A percentile compares a stretch with the other conserved stretches of the same genome.
These are phyloP conservation scores for Netelia fuscicornis DNA, from an alignment of 2,888 invertebrate genomes.

Conservation along the genomic window DNA sequence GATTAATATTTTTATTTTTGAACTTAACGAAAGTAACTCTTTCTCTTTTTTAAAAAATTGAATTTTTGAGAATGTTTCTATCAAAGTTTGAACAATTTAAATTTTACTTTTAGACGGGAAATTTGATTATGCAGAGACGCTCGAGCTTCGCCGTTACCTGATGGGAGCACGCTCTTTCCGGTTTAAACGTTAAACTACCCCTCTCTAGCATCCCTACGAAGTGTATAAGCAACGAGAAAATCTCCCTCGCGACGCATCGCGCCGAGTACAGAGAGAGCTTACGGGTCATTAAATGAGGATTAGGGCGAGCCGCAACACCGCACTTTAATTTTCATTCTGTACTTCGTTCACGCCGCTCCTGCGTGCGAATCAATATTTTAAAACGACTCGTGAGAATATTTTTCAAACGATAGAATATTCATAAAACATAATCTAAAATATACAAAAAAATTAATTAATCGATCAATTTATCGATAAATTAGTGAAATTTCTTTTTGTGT, in stretches of 20 bases:
- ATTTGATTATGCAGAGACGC: slow-evolving; percentile 15
- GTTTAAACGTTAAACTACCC: slow-evolving; percentile 58
- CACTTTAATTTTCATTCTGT: slow-evolving; percentile 70
- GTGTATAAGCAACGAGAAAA: slow-evolving; percentile 32
- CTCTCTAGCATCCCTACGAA: background rate
- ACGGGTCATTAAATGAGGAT: slow-evolving; percentile 81
- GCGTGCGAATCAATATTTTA: slow-evolving; percentile 61
- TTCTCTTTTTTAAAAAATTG: no score
- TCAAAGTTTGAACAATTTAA: background rate
- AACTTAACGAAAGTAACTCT: no score
- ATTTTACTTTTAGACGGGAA: background rate
- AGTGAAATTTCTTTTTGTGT: background rate
- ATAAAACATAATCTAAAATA: background rate
- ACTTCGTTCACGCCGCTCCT: slow-evolving; percentile 26
- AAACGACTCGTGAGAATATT: slow-evolving; percentile 52
- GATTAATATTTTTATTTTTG: background rate
- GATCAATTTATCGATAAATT: background rate
- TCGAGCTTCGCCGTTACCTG: slow-evolving; percentile 18
- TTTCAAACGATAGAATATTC: slow-evolving; percentile 27
- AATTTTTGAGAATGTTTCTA: background rate
- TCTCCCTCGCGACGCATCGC: slow-evolving; percentile 31
- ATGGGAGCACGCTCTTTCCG: slow-evolving; percentile 36
- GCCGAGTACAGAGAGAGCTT: slow-evolving; percentile 53
- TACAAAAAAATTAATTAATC: background rate
- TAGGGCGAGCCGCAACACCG: slow-evolving; percentile 72